Conservation (phyloP, 2,888 invertebrate genomes). For the Agonopterix alstromeriana region DNA sequence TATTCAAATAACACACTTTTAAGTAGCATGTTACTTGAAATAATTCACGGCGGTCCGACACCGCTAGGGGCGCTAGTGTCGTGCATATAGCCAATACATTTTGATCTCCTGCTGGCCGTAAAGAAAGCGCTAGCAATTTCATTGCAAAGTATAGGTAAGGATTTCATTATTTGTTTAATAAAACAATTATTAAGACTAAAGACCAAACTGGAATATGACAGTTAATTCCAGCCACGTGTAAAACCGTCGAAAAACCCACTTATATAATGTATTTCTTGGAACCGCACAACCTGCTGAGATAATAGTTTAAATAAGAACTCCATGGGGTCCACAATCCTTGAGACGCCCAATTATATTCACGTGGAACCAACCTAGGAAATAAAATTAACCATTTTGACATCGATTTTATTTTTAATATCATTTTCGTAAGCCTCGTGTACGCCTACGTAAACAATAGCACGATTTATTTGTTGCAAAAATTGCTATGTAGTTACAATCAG, state of each 20-base stretch:
- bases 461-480: neutral
- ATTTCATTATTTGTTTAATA: too few relatives aligned
- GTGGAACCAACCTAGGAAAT: conserved; percentile 3
- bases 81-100: too few relatives aligned
- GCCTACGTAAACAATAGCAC: conserved; percentile 20
- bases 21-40: too few relatives aligned
- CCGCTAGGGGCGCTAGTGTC: too few relatives aligned
- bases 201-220: too few relatives aligned
- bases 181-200: too few relatives aligned
- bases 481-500: conserved; percentile 10
- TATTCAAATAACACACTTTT: too few relatives aligned
- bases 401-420: neutral
- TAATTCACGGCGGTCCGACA: too few relatives aligned
- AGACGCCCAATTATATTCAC: conserved; percentile 5
- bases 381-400: neutral
- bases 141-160: too few relatives aligned
- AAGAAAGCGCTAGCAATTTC: too few relatives aligned
- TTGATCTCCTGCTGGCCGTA: too few relatives aligned
- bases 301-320: neutral
- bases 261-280: neutral
- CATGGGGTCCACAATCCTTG: conserved; percentile 3
- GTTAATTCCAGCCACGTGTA: neutral
- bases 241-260: neutral
- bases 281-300: neutral
- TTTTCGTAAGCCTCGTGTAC: conserved; percentile 24